Conservation (phyloP, 2,888 invertebrate genomes). For the Lysandra bellargus region DNA sequence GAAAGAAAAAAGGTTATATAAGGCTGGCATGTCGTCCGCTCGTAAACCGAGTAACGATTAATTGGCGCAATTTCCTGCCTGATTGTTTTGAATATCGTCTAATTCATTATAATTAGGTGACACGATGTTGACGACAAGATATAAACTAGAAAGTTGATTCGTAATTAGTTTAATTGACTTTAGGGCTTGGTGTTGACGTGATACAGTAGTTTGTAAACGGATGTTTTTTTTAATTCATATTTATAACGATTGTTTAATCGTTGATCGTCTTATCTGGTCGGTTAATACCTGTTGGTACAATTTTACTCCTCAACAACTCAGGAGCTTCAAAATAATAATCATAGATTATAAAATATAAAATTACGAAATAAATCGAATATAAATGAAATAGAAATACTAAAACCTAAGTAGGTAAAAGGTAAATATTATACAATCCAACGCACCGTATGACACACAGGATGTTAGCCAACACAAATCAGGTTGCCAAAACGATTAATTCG, state of each 20-base stretch:
- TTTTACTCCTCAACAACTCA: too few species aligned
- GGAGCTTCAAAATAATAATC: too few species aligned
- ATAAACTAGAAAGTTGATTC: constrained; percentile 19
- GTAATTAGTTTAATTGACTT: constrained; percentile 8
- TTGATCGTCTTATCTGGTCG: too few species aligned
- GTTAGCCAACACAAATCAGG: constrained; percentile 45
- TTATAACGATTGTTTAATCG: background rate
- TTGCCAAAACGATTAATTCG: constrained; percentile 42
- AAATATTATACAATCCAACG: constrained; percentile 22
- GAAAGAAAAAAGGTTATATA: constrained; percentile 21
- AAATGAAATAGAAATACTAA: constrained; percentile 1
- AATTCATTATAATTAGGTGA: constrained; percentile 26
- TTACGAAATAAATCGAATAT: background rate
- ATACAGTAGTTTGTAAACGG: background rate
- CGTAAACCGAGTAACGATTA: constrained; percentile 33
- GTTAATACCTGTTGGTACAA: background rate
- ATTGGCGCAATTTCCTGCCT: constrained; percentile 41
- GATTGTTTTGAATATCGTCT: constrained; percentile 28
- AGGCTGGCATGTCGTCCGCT: constrained; percentile 37
- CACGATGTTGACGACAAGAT: constrained; percentile 20
- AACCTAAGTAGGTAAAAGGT: constrained; percentile 15
- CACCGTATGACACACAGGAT: constrained; percentile 43
- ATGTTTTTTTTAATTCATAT: background rate
- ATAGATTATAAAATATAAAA: too few species aligned
- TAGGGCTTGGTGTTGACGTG: background rate